These are phyloP conservation scores for Sinonovacula constricta DNA, from an alignment of 1,140 invertebrate species.

Conservation along the genomic window DNA sequence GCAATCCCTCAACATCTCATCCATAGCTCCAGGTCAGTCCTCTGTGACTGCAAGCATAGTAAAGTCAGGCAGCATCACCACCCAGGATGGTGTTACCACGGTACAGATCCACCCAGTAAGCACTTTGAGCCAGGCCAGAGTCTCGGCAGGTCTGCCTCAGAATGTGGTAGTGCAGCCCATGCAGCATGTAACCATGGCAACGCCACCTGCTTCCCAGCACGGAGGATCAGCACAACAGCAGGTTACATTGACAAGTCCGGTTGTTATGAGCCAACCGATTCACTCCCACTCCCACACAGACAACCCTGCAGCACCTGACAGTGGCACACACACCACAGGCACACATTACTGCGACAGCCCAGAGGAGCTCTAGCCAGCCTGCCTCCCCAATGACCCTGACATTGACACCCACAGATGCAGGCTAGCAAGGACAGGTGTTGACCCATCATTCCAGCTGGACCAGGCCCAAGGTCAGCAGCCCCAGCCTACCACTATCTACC, in stretches of 20 bases:
- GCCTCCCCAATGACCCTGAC: conserved; percentile 47
- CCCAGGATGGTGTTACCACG: conserved; percentile 39
- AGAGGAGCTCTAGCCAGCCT: conserved; percentile 5
- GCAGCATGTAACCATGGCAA: conserved; percentile 51
- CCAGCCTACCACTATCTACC: no score
- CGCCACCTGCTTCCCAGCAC: conserved; percentile 12
- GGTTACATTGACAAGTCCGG: conserved; percentile 18
- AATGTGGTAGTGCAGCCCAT: conserved; percentile 55
- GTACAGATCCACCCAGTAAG: conserved; percentile 63
- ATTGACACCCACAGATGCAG: conserved; percentile 22
- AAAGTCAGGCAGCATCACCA: conserved; percentile 49
- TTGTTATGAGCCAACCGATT: conserved; percentile 7
- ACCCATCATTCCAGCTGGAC: no score
- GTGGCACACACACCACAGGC: conserved; percentile 41
- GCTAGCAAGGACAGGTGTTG: conserved; percentile 26
- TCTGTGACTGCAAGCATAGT: conserved; percentile 47
- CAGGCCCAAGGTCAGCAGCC: no score
- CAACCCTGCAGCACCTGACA: conserved; percentile 27
- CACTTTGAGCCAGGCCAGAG: conserved; percentile 39
- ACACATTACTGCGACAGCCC: conserved; percentile 34
- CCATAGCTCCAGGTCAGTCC: conserved; percentile 53
- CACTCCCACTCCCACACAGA: conserved; percentile 20
- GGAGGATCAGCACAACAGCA: conserved; percentile 23
- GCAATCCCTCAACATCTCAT: conserved; percentile 36
- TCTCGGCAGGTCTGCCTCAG: conserved; percentile 44